These are phyloP conservation scores for Heteronetta atricapilla DNA, from an alignment of 2,113 vertebrate genomes.

Conservation along the genomic window DNA sequence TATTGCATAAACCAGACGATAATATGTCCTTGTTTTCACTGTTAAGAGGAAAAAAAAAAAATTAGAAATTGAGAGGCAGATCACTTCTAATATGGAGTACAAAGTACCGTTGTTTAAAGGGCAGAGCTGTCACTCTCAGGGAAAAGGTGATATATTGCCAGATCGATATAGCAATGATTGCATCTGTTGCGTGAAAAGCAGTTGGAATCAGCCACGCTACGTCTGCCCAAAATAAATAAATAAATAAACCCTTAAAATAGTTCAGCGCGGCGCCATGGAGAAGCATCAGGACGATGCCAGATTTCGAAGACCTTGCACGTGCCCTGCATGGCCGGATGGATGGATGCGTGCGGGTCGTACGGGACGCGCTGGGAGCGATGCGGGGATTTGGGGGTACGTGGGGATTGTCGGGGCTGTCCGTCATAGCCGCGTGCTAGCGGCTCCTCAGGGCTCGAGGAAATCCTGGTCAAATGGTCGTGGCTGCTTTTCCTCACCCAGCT, in stretches of 20 bases:
- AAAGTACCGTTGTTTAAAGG: background rate
- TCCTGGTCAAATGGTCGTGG: background rate
- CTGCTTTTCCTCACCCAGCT: background rate
- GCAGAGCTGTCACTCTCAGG: background rate
- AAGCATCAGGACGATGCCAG: fast-evolving
- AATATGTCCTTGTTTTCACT: background rate
- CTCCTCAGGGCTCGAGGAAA: background rate
- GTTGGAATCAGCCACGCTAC: background rate
- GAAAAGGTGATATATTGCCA: background rate
- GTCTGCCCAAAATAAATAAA: background rate
- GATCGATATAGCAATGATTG: background rate
- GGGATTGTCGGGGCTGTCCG: fast-evolving
- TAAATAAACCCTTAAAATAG: background rate
- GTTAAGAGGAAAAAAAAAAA: background rate
- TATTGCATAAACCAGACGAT: background rate
- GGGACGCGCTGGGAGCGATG: fast-evolving
- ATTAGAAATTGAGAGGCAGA: too few relatives aligned
- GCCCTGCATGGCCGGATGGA: fast-evolving
- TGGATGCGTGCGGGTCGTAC: fast-evolving
- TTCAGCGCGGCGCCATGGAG: fast-evolving
- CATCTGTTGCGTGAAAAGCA: background rate
- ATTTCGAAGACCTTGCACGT: fast-evolving
- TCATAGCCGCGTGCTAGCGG: fast-evolving
- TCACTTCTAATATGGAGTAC: background rate
- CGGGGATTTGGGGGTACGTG: fast-evolving